Evolutionary conservation across 2,797 vertebrate genomes (phyloP).

Genomic region (Brachyrhaphis roseni): DNA sequence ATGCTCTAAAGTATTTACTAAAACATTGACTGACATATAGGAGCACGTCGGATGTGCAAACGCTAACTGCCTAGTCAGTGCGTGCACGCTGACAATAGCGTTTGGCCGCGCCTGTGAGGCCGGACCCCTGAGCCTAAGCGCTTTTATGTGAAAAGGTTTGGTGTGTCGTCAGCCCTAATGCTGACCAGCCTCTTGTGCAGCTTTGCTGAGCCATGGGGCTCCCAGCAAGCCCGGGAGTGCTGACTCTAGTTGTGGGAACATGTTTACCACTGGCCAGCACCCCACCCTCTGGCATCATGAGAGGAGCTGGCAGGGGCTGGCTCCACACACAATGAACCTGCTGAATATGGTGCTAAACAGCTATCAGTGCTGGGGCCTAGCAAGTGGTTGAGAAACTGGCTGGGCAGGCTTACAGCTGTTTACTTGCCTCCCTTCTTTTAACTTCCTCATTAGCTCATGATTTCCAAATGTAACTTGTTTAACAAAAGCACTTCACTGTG

Average conservation of each 20-base stretch:
- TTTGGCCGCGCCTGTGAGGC: constrained; percentile 60
- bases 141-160: constrained; percentile 77
- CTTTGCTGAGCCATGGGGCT: constrained; percentile 83
- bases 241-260: constrained; percentile 82
- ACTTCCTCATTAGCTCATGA: constrained; percentile 19
- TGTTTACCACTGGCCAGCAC: constrained; percentile 78
- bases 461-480: constrained; percentile 34
- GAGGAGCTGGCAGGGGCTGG: constrained; percentile 40
- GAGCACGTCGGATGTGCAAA: constrained; percentile 44
- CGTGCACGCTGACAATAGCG: constrained; percentile 66
- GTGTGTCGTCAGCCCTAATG: constrained; percentile 73
- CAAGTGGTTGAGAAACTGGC: constrained; percentile 49
- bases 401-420: constrained; percentile 40
- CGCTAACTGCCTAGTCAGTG: constrained; percentile 56
- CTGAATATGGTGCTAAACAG: constrained; percentile 78
- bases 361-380: constrained; percentile 42
- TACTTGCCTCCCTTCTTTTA: constrained; percentile 32
- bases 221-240: constrained; percentile 78
- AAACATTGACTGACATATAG: constrained; percentile 23
- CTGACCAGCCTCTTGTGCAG: constrained; percentile 81
- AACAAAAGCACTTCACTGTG: constrained; percentile 28
- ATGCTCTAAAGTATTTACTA: constrained; percentile 8
- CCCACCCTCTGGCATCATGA: constrained; percentile 66
- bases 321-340: constrained; percentile 81
- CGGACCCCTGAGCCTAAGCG: constrained; percentile 68